phyloP scores from a whole-genome alignment of 1,140 invertebrate genomes.

The Homalodisca vitripennis region DNA sequence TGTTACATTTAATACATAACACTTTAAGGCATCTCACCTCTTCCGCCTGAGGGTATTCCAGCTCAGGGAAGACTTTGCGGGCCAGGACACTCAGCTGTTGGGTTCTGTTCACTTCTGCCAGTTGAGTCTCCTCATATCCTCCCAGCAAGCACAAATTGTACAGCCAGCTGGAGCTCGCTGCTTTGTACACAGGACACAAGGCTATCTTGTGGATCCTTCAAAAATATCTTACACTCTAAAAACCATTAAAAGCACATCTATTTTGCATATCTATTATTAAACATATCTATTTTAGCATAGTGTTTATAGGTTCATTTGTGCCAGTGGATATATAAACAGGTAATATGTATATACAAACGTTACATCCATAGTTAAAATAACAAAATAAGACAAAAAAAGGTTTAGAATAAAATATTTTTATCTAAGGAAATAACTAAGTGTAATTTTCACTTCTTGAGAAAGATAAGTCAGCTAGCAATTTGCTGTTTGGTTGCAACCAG shows the following conservation, averaged over 20 bases:
- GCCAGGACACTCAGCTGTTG: conserved; percentile 50
- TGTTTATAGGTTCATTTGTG: too few species aligned
- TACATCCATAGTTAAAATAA: too few species aligned
- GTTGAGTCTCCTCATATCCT: conserved; percentile 46
- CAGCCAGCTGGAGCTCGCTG: conserved; percentile 55
- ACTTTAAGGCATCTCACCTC: conserved; percentile 41
- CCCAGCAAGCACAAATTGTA: conserved; percentile 50
- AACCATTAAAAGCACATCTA: conserved; percentile 16
- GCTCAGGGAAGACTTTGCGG: conserved; percentile 49
- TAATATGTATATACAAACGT: too few species aligned
- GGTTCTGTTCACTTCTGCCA: conserved; percentile 43
- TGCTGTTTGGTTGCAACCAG: too few species aligned
- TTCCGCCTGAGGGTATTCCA: conserved; percentile 50
- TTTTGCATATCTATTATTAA: conserved; percentile 10
- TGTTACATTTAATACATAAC: too few species aligned
- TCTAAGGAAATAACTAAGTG: too few species aligned
- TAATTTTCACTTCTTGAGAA: too few species aligned
- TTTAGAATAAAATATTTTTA: too few species aligned
- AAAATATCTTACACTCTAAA: not conserved
- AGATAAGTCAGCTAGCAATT: too few species aligned
- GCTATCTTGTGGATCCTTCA: conserved; percentile 50
- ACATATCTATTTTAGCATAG: too few species aligned
- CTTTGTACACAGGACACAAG: conserved; percentile 60
- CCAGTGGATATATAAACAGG: too few species aligned
- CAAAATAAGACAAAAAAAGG: too few species aligned